phyloP scores from a whole-genome alignment of 2,113 vertebrate species.

The Calidris pygmaea region DNA sequence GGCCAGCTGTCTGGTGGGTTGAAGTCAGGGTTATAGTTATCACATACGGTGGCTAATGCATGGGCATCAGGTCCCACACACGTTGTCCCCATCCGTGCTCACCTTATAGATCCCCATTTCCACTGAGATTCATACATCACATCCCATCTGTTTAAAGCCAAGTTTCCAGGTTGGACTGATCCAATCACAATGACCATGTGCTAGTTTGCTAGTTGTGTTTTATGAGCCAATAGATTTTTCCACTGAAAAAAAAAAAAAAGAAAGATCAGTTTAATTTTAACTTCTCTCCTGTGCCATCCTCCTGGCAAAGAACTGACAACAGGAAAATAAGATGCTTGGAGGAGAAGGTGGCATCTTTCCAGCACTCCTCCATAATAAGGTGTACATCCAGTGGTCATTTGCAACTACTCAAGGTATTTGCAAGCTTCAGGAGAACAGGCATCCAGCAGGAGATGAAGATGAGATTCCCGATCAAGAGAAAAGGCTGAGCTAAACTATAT shows the following conservation, averaged over 20 bases:
- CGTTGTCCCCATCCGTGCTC: fast-evolving
- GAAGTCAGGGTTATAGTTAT: neutral
- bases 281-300: neutral
- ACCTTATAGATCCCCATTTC: neutral
- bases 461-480: too few species aligned
- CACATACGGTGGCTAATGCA: neutral
- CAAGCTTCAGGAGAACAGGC: too few species aligned
- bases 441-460: too few species aligned
- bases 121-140: too few species aligned
- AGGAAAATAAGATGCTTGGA: neutral
- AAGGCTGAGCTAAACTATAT: too few species aligned
- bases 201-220: neutral
- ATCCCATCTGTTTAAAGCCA: neutral
- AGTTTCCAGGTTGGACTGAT: neutral
- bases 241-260: neutral
- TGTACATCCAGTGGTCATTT: neutral
- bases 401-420: too few species aligned
- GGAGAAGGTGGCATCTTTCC: neutral
- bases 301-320: neutral
- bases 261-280: neutral
- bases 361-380: neutral
- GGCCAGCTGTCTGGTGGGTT: neutral
- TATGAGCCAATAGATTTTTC: neutral
- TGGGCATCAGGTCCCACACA: fast-evolving
- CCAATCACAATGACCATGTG: neutral